Evolutionary conservation across 2,797 vertebrate genomes (phyloP), one percentile per base, ranked within the genome.

Genomic region (Danionella dracula): DNA sequence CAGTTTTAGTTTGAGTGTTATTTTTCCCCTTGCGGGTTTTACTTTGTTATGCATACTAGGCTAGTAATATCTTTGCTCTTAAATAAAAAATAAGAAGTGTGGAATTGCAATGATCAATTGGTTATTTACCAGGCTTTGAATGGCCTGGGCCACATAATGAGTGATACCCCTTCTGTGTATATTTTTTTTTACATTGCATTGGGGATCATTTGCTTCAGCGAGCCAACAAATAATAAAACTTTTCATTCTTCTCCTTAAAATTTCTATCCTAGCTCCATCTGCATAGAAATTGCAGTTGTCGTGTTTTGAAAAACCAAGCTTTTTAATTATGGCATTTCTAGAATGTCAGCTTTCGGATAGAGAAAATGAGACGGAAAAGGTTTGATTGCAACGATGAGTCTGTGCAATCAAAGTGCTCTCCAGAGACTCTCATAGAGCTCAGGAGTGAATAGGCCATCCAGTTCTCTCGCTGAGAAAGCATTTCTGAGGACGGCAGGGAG

Each of bases 141-240:
- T n/a, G n/a, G n/a, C n/a, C n/a, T n/a, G n/a, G n/a, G n/a, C n/a
- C n/a, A n/a, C n/a, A n/a, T n/a, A n/a, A n/a, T n/a, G n/a, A n/a
- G n/a, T n/a, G n/a, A n/a, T n/a, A n/a, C n/a, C n/a, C n/a, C n/a
- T n/a, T n/a, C n/a, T n/a, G n/a, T n/a, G n/a, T n/a, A n/a, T n/a
- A n/a, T n/a, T n/a, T n/a, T n/a, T n/a, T n/a, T 53, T 42, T 21
- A 17, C 16, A 21, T 2, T 64, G 60, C 48, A 54, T 76, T 66
- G 57, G 55, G 48, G 60, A 68, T 46, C 66, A 29, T 70, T 15
- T 65, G 71, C 73, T 72, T 53, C 60, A 74, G 9, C 70, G 72
- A 73, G 68, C 62, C 57, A 32, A 63, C 46, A 75, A 73, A 76
- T 75, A 75, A 75, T 76, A 41, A 72, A 67, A 61, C 40, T 10